Percentiles rank a stretch among this genome's conserved stretches.
Evolutionary conservation across 1,140 invertebrate genomes (phyloP).

Genomic region (Drosophila aff.): DNA sequence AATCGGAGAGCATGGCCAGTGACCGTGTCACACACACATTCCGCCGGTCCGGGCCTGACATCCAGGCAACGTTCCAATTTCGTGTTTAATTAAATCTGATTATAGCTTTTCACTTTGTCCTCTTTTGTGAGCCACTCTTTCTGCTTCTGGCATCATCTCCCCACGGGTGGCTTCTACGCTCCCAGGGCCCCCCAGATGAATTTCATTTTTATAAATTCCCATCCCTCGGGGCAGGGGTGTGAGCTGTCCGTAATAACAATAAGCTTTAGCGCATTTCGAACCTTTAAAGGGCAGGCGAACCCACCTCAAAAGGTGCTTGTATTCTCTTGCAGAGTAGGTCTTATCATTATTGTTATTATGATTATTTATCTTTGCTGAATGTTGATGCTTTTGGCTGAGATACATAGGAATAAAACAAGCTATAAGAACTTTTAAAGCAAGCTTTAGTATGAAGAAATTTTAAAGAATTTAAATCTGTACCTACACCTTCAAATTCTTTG

Average conservation of each 20-base stretch:
- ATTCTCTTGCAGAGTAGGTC: neutral
- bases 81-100: constrained; percentile 82
- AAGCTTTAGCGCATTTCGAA: constrained; percentile 1
- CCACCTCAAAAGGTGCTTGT: constrained; percentile 1
- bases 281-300: constrained; percentile 5
- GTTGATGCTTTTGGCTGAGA: neutral
- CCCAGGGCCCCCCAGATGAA: neutral
- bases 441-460: too few species aligned
- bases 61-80: constrained; percentile 71
- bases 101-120: constrained; percentile 74
- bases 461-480: too few species aligned
- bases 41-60: constrained; percentile 32
- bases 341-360: constrained; percentile 1
- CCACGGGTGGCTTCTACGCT: constrained; percentile 22
- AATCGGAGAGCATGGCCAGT: constrained; percentile 43
- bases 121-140: constrained; percentile 32
- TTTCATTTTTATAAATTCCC: constrained; percentile 35
- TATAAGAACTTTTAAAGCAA: neutral
- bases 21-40: constrained; percentile 61
- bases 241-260: constrained; percentile 9
- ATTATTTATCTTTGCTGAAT: neutral
- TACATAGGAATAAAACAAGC: neutral
- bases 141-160: constrained; percentile 36
- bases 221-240: constrained; percentile 1
- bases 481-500: too few species aligned